A percentile compares a stretch with the other conserved stretches of the same genome.
phyloP scores from a whole-genome alignment of 2,888 invertebrate species.

The Norana najaformis region DNA sequence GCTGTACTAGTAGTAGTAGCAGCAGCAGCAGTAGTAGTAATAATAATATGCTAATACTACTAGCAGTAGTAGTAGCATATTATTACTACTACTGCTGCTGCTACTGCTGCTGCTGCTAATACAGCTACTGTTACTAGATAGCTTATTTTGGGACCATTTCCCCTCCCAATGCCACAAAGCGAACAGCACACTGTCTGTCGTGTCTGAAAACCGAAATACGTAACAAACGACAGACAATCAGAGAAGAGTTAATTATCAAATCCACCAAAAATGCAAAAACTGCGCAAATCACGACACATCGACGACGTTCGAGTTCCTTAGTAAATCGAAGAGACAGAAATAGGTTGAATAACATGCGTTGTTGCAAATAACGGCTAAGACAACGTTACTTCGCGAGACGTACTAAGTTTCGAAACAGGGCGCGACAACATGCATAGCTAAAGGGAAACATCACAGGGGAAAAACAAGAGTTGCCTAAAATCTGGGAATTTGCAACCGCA shows the following conservation, averaged over 20 bases:
- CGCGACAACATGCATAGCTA: background rate
- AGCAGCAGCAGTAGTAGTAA: no score
- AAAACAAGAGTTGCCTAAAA: background rate
- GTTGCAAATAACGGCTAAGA: constrained; percentile 1
- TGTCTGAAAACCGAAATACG: background rate
- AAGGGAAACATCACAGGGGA: background rate
- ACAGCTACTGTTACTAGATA: no score
- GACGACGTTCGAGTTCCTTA: background rate
- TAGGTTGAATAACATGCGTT: background rate
- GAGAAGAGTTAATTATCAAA: background rate
- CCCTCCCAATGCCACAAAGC: background rate
- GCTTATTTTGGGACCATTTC: background rate
- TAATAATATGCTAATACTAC: no score
- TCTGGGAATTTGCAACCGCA: background rate
- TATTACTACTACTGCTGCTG: no score
- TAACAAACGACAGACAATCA: background rate
- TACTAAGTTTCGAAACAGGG: background rate
- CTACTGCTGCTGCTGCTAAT: no score
- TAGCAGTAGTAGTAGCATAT: no score
- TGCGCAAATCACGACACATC: background rate
- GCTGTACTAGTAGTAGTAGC: no score
- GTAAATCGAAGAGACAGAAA: background rate
- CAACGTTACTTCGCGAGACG: background rate
- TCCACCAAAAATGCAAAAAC: constrained; percentile 5
- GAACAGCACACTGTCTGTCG: background rate